Conservation (phyloP, 2,797 vertebrate species). For the Sebastes kiyomatsui region DNA sequence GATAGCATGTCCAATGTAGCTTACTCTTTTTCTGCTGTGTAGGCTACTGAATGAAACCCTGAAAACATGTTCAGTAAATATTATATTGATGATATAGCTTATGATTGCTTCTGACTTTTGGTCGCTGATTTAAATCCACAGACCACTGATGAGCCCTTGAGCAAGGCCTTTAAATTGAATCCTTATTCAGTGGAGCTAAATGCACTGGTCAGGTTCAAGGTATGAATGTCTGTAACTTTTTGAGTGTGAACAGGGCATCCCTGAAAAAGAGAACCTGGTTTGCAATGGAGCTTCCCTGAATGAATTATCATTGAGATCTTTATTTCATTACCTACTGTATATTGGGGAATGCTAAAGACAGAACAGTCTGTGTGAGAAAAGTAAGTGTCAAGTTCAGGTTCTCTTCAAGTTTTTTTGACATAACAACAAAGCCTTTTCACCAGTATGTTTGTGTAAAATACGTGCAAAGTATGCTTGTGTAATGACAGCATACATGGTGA, state of each 20-base stretch:
- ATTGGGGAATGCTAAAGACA: neutral
- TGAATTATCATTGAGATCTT: neutral
- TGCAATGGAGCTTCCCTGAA: neutral
- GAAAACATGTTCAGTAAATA: too few relatives aligned
- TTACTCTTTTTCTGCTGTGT: too few relatives aligned
- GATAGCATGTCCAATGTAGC: too few relatives aligned
- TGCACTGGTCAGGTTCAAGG: neutral
- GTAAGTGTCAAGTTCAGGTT: neutral
- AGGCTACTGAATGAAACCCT: too few relatives aligned
- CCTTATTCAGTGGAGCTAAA: neutral
- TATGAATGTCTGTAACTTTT: neutral
- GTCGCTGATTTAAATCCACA: too few relatives aligned
- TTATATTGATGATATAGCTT: too few relatives aligned
- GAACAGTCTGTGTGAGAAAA: too few relatives aligned
- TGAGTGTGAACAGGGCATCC: neutral
- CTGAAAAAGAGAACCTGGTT: too few relatives aligned
- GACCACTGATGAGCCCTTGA: neutral
- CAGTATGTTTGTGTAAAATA: neutral
- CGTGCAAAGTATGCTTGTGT: neutral
- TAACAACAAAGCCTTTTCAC: neutral
- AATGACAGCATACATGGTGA: too few relatives aligned
- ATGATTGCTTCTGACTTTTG: too few relatives aligned
- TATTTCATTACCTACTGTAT: neutral
- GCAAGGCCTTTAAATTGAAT: neutral
- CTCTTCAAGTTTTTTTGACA: too few relatives aligned